Percentiles rank a stretch among this genome's conserved stretches.
phyloP scores from a whole-genome alignment of 2,113 vertebrate genomes.

The Podiceps cristatus region DNA sequence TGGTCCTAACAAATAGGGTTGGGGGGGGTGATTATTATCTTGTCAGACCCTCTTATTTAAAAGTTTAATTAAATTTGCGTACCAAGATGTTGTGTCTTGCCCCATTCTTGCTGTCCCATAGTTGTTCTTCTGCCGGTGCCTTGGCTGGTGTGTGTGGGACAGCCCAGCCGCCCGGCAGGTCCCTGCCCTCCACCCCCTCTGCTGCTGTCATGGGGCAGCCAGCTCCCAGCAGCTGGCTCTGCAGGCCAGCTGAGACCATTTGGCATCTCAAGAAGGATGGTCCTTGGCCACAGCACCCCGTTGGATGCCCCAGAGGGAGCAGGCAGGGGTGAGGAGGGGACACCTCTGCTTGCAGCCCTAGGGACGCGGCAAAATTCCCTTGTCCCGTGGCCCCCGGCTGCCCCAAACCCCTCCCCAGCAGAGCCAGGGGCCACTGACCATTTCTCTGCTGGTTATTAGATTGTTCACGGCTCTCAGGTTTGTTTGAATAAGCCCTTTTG shows the following conservation, averaged over 20 bases:
- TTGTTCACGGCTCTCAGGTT: conserved; percentile 86
- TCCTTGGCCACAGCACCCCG: accelerated
- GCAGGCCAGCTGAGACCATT: not conserved
- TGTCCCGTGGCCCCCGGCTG: not conserved
- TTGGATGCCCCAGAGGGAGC: not conserved
- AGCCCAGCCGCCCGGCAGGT: not conserved
- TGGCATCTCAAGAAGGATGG: accelerated
- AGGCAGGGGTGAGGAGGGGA: not conserved
- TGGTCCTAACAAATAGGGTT: not conserved
- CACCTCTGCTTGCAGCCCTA: not conserved
- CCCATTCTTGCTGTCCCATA: not conserved
- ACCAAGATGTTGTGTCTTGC: not conserved
- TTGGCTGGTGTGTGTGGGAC: accelerated
- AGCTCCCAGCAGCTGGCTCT: not conserved
- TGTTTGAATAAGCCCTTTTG: conserved; percentile 88
- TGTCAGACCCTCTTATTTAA: not conserved
- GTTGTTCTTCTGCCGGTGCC: not conserved
- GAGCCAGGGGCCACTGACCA: conserved; percentile 50
- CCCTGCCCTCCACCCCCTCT: not conserved
- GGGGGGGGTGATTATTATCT: not conserved
- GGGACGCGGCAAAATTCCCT: not conserved
- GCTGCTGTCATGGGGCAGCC: not conserved
- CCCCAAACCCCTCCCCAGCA: not conserved
- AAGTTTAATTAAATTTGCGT: not conserved
- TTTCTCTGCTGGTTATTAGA: conserved; percentile 80